These are phyloP conservation scores for Arge pagana DNA, from an alignment of 2,888 invertebrate genomes.

Conservation along the genomic window DNA sequence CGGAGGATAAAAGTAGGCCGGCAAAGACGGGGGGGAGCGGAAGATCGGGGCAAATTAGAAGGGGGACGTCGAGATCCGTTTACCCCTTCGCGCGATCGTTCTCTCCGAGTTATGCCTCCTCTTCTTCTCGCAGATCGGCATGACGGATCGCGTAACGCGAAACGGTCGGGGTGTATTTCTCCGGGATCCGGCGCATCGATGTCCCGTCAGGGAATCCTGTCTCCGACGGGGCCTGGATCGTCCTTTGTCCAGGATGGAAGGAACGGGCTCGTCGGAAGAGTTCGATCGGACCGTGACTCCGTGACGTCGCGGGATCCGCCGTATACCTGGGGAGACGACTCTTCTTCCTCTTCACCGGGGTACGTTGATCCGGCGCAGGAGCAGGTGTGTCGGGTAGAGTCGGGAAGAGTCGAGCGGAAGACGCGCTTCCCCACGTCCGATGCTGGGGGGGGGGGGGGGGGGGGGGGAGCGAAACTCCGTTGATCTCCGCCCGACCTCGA, in stretches of 20 bases:
- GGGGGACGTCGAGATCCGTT: slow-evolving; percentile 42
- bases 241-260: slow-evolving; percentile 46
- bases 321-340: slow-evolving; percentile 5
- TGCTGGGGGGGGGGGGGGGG: no score
- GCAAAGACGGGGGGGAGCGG: no score
- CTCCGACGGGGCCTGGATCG: slow-evolving; percentile 39
- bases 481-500: no score
- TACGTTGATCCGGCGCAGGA: slow-evolving; percentile 1
- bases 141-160: slow-evolving; percentile 45
- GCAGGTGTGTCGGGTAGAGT: slow-evolving; percentile 10
- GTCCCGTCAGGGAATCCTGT: slow-evolving; percentile 29
- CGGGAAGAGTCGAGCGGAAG: slow-evolving; percentile 17
- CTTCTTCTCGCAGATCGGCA: no score
- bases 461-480: no score
- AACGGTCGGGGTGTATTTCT: slow-evolving; percentile 53
- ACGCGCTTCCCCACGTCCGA: no score
- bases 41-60: no score
- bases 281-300: slow-evolving; percentile 31
- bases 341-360: slow-evolving; percentile 28
- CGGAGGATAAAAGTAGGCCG: no score
- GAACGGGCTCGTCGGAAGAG: slow-evolving; percentile 42
- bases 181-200: slow-evolving; percentile 39
- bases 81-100: no score
- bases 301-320: slow-evolving; percentile 19
- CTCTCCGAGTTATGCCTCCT: no score